A percentile compares a stretch with the other conserved stretches of the same genome.
Conservation (phyloP, 2,797 vertebrate genomes). For the Microchirus variegatus region DNA sequence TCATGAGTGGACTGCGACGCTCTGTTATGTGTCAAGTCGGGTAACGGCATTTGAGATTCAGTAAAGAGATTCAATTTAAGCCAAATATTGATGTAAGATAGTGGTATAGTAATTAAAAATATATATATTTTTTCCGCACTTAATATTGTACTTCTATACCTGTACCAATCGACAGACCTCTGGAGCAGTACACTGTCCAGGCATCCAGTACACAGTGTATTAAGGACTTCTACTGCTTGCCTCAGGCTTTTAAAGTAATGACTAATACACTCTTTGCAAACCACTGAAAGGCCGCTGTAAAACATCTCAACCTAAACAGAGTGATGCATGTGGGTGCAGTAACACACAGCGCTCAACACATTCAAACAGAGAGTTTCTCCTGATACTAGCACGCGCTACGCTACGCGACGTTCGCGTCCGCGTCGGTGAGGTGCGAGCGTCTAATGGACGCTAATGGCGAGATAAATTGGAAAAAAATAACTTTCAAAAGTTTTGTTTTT, state of each 20-base stretch:
- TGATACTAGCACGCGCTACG: too few relatives aligned
- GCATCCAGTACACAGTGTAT: conserved; percentile 39
- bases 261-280: conserved; percentile 65
- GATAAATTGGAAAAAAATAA: conserved; percentile 24
- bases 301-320: conserved; percentile 51
- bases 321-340: conserved; percentile 37
- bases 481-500: conserved; percentile 68
- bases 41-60: not conserved
- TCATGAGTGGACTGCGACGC: conserved; percentile 1
- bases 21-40: conserved; percentile 8
- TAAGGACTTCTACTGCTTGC: conserved; percentile 50
- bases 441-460: conserved; percentile 15
- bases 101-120: conserved; percentile 33
- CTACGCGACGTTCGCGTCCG: conserved; percentile 19
- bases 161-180: conserved; percentile 29
- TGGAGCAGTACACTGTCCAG: conserved; percentile 28
- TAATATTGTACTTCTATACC: conserved; percentile 38
- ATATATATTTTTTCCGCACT: conserved; percentile 29
- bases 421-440: conserved; percentile 25
- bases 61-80: conserved; percentile 9
- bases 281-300: conserved; percentile 50
- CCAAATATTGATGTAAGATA: conserved; percentile 12
- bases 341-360: conserved; percentile 35
- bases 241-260: conserved; percentile 69
- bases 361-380: conserved; percentile 23